These are phyloP conservation scores for Turritopsis rubra DNA, from an alignment of 30 jellyfish, hydroid and myxozoan species.

Conservation along the genomic window DNA sequence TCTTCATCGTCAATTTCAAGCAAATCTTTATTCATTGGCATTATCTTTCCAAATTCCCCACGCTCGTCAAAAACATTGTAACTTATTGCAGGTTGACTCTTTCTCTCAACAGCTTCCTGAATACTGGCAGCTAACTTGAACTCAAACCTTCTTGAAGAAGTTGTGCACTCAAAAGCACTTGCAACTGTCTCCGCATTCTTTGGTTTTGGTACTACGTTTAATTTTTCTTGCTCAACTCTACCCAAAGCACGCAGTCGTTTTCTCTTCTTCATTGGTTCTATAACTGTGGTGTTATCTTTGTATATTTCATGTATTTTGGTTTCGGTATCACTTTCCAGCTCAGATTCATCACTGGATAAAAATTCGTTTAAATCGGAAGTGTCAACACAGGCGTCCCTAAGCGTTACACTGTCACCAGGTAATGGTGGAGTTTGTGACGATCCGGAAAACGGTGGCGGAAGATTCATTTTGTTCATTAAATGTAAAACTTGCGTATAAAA, in stretches of 20 bases:
- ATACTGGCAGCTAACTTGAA: constrained; percentile 73
- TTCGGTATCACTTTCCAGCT: constrained; percentile 76
- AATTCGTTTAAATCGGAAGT: constrained; percentile 64
- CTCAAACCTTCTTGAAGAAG: constrained; percentile 59
- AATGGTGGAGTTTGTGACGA: constrained; percentile 83
- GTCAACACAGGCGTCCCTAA: constrained; percentile 65
- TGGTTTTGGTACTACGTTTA: not conserved
- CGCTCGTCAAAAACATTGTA: constrained; percentile 35
- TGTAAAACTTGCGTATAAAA: constrained; percentile 83
- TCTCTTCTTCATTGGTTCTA: constrained; percentile 25
- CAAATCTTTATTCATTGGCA: not conserved
- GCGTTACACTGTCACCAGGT: constrained; percentile 75
- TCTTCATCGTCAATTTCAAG: constrained; percentile 2
- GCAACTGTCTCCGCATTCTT: not conserved
- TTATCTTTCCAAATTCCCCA: constrained; percentile 36
- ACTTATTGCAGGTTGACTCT: constrained; percentile 19
- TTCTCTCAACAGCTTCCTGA: constrained; percentile 35
- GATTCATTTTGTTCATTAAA: constrained; percentile 90
- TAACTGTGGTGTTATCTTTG: not conserved
- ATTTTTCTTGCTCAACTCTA: constrained; percentile 28
- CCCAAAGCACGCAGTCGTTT: constrained; percentile 25
- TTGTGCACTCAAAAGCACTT: constrained; percentile 20
- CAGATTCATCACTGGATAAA: constrained; percentile 92
- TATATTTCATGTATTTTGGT: constrained; percentile 4
- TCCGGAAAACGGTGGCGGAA: constrained; percentile 93